phyloP scores from a whole-genome alignment of 2,113 vertebrate genomes.

The Puffinus mauretanicus region DNA sequence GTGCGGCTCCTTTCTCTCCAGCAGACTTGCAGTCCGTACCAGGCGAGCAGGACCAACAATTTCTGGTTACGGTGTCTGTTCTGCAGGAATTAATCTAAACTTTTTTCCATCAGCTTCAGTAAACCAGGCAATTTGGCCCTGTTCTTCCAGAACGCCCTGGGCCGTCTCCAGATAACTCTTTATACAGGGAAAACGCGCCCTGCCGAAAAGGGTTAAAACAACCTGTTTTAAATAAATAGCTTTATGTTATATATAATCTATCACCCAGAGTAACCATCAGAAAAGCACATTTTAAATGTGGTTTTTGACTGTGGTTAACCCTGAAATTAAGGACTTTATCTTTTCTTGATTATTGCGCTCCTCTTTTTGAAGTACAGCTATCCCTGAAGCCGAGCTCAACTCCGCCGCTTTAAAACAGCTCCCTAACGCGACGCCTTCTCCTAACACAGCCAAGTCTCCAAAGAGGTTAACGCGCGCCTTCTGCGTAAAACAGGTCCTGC shows the following conservation, averaged over 20 bases:
- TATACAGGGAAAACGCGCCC: rapidly evolving
- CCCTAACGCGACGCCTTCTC: rapidly evolving
- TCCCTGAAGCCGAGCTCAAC: not conserved
- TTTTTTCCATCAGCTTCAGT: not conserved
- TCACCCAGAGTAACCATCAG: not conserved
- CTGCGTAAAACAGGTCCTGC: not conserved
- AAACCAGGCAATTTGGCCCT: not conserved
- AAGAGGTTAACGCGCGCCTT: rapidly evolving
- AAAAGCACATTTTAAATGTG: not conserved
- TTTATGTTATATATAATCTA: not conserved
- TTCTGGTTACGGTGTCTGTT: not conserved
- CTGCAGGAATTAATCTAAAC: not conserved
- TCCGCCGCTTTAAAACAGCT: not conserved
- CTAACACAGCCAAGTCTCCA: not conserved
- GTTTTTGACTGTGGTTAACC: not conserved
- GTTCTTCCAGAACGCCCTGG: not conserved
- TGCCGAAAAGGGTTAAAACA: not conserved
- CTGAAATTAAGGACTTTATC: not conserved
- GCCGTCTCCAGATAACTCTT: not conserved
- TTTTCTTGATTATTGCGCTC: not conserved
- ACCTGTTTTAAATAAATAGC: not conserved
- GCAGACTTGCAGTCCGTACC: not conserved
- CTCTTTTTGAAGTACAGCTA: not conserved
- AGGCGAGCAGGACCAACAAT: not conserved
- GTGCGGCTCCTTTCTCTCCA: not conserved